Evolutionary conservation across 2,888 invertebrate genomes (phyloP).

Genomic region (Amphipyra berbera): DNA sequence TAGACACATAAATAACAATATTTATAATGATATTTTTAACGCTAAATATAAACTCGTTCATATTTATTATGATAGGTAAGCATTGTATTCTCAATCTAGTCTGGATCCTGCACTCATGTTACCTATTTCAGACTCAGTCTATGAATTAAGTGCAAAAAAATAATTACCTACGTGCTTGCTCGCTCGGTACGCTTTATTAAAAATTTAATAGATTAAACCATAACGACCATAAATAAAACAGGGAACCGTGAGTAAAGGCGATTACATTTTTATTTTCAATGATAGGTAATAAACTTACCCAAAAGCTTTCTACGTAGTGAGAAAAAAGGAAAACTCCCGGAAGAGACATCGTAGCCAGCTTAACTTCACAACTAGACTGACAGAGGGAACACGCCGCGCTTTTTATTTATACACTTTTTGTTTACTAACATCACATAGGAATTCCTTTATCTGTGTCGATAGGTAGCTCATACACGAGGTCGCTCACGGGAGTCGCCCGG

Average conservation of each 20-base stretch:
- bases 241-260: constrained; percentile 11
- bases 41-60: constrained; percentile 28
- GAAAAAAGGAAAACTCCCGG: constrained; percentile 85
- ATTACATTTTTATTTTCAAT: constrained; percentile 20
- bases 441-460: constrained; percentile 74
- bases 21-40: constrained; percentile 22
- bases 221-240: constrained; percentile 14
- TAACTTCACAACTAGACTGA: constrained; percentile 79
- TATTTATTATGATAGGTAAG: constrained; percentile 15
- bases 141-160: constrained; percentile 56
- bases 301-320: constrained; percentile 86
- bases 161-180: constrained; percentile 46
- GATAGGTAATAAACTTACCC: constrained; percentile 76
- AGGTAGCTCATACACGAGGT: constrained; percentile 58
- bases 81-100: constrained; percentile 38
- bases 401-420: constrained; percentile 86
- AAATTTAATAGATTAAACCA: constrained; percentile 38
- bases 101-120: constrained; percentile 29
- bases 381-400: constrained; percentile 71
- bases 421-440: constrained; percentile 87
- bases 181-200: constrained; percentile 46
- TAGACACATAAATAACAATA: constrained; percentile 40
- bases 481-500: constrained; percentile 61
- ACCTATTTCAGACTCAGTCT: constrained; percentile 45
- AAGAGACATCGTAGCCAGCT: constrained; percentile 81